Base-by-base conservation (phyloP, 2,113 vertebrate genomes). In the Poecilia latipinna region DNA sequence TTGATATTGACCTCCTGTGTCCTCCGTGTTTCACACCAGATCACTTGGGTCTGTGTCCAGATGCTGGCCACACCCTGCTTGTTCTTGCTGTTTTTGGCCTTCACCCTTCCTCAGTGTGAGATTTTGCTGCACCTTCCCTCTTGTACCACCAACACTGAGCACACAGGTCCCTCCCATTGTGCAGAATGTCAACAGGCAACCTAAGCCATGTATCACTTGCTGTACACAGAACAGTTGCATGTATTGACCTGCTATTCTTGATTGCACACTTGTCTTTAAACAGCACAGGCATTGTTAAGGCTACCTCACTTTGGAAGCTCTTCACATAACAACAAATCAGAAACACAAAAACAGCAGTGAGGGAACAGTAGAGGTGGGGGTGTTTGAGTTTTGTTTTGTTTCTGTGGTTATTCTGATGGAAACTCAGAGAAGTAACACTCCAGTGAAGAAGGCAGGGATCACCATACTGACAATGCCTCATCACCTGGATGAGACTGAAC, bases 381-480 rank as follows among this genome's bases (percentile, higher is more conserved):
- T 63, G 42, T 76, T 74, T 32, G 44, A 3, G 37, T 57, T 31
- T 19, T 1, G 12, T 48, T 48, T 48, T 48, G 39, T 19, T 17
- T 19, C 44, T 48, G 42, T 44, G 24, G 51, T 67, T 70, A 8
- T 68, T 62, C 68, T 69, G 39, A 54, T 44, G 42, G 65, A 61
- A 35, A 44, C 15, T 33, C 6, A 54, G 61, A 72, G 66, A 77
- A 61, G 29, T 66, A 2, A 7, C 44, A 66, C 87, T 70, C 66
- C 64, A 22, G 37, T 84, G 72, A 68, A 28, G 72, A 51, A 86
- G 84, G 86, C 85, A 84, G 75, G 76, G 64, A 67, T 66, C 66
- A 31, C 42, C 71, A 22, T 48, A 33, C 78, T 51, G 65, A 74
- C 29, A 74, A 78, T 82, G 65, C 85, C 82, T 86, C 88, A 72